Evolutionary conservation across 92 coral and sea anemone species (phyloP).

Genomic region (Phenganax subtilis): DNA sequence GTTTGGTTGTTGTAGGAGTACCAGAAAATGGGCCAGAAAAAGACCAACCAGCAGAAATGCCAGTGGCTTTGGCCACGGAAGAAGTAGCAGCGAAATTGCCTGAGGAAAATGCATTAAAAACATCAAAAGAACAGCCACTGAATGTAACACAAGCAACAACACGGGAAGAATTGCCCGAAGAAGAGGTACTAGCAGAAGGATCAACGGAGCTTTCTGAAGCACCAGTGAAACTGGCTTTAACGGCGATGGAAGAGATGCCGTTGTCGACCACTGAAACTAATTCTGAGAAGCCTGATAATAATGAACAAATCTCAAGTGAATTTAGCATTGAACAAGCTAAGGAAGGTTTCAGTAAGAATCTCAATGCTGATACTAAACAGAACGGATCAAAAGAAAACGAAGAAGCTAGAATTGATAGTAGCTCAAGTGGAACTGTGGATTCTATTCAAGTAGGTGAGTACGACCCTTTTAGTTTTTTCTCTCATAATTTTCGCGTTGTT

Average conservation of each 20-base stretch:
- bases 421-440: not conserved
- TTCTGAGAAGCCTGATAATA: not conserved
- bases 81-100: too few species aligned
- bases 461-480: not conserved
- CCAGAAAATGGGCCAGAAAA: not conserved
- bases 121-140: too few species aligned
- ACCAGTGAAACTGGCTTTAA: too few species aligned
- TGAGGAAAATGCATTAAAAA: too few species aligned
- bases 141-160: too few species aligned
- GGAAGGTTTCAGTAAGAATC: not conserved
- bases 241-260: too few species aligned
- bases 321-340: not conserved
- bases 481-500: not conserved
- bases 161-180: too few species aligned
- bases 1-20: not conserved
- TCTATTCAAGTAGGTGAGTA: conserved; percentile 31
- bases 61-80: too few species aligned
- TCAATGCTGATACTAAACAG: not conserved
- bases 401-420: conserved; percentile 12
- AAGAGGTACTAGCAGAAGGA: too few species aligned
- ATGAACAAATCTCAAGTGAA: not conserved
- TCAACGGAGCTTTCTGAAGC: too few species aligned
- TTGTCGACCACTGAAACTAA: not conserved
- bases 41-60: too few species aligned
- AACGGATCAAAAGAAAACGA: not conserved